Conservation (phyloP, 2,113 vertebrate genomes). For the Ia io region DNA sequence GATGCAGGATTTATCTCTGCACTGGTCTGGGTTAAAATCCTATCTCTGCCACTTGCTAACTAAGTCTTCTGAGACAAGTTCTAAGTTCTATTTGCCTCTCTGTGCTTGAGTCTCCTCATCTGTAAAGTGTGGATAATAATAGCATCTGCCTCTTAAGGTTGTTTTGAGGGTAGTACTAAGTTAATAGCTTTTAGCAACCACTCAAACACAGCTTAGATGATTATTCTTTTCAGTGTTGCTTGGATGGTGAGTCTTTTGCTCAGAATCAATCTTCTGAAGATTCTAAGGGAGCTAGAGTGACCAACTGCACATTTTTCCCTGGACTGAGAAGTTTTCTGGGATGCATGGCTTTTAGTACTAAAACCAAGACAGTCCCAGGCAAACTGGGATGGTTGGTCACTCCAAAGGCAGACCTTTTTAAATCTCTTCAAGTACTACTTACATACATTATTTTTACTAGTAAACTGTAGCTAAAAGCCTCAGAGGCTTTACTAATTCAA, state of each 20-base stretch:
- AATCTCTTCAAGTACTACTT: not conserved
- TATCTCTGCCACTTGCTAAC: not conserved
- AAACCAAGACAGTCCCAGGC: not conserved
- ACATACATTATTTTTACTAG: not conserved
- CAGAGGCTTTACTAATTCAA: not conserved
- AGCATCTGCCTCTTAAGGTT: not conserved
- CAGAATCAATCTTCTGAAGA: not conserved
- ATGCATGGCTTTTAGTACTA: not conserved
- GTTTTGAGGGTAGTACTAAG: not conserved
- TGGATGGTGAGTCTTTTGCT: not conserved
- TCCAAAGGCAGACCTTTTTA: not conserved
- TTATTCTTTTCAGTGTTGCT: not conserved
- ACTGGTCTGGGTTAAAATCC: conserved; percentile 5
- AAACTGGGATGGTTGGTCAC: not conserved
- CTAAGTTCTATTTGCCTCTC: not conserved
- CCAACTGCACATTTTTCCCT: not conserved
- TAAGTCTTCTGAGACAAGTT: not conserved
- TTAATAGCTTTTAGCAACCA: not conserved
- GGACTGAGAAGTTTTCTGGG: not conserved
- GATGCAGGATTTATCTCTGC: not conserved
- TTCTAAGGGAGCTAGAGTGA: not conserved
- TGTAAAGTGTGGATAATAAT: not conserved
- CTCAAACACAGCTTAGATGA: not conserved
- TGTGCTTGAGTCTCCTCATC: not conserved
- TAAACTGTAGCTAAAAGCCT: not conserved